Conservation (phyloP, 2,113 vertebrate genomes). For the Leuciscus idus region DNA sequence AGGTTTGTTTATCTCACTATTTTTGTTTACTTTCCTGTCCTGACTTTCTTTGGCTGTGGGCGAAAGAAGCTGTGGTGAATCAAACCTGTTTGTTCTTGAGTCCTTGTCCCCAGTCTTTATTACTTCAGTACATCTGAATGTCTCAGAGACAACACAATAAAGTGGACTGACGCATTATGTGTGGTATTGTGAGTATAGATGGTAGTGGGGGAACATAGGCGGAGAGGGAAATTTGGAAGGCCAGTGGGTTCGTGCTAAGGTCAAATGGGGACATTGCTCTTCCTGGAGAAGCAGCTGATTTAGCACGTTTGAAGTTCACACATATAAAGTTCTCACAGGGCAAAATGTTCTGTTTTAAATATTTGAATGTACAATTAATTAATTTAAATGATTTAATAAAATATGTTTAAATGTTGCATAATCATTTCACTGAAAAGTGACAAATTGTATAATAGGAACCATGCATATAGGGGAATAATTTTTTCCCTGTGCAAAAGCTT, state of each 20-base stretch:
- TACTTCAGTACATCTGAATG: slow-evolving; percentile 22
- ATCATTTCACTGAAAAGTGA: neutral
- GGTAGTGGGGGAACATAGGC: neutral
- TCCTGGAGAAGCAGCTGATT: neutral
- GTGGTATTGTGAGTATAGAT: slow-evolving; percentile 21
- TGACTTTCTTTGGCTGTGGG: neutral
- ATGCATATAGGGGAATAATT: neutral
- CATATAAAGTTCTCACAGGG: neutral
- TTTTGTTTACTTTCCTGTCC: neutral
- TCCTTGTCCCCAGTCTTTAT: slow-evolving; percentile 33
- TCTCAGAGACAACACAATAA: slow-evolving; percentile 30
- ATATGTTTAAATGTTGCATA: neutral
- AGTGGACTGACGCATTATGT: slow-evolving; percentile 33
- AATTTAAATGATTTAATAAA: neutral
- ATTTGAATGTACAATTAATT: neutral
- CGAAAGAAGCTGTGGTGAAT: slow-evolving; percentile 20
- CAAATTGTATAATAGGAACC: neutral
- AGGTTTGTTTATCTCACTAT: neutral
- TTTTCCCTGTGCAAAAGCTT: neutral
- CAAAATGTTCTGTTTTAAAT: neutral
- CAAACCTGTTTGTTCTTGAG: slow-evolving; percentile 26
- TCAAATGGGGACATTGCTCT: slow-evolving; percentile 23
- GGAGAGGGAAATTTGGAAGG: neutral
- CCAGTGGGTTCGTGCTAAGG: slow-evolving; percentile 33
- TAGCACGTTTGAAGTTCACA: neutral